phyloP scores from a whole-genome alignment of 2,113 vertebrate species.

The Chascanopsetta lugubris region DNA sequence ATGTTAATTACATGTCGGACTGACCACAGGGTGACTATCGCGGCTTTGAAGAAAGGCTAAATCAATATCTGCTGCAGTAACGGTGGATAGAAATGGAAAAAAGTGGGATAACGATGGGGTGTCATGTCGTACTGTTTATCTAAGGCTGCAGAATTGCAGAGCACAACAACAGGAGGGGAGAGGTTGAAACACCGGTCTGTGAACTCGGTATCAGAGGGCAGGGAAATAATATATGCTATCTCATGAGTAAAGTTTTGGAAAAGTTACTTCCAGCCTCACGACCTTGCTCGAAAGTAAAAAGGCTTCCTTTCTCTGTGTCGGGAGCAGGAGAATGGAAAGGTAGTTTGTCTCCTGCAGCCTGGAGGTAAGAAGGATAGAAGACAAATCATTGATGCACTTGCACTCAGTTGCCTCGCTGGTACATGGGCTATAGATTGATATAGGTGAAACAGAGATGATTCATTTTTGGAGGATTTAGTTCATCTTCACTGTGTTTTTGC shows the following conservation, averaged over 20 bases:
- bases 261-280: conserved; percentile 13
- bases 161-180: conserved; percentile 1
- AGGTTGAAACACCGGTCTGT: conserved; percentile 12
- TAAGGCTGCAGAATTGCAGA: conserved; percentile 6
- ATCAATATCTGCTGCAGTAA: conserved; percentile 7
- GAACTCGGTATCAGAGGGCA: conserved; percentile 2
- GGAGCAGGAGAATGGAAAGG: conserved; percentile 14
- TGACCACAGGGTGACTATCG: not conserved
- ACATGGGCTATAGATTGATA: not conserved
- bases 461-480: not conserved
- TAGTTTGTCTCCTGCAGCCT: conserved; percentile 23
- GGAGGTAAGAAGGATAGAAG: conserved; percentile 31
- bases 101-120: not conserved
- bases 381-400: conserved; percentile 23
- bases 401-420: conserved; percentile 1
- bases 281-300: conserved; percentile 31
- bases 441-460: not conserved
- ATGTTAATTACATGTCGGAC: conserved; percentile 17
- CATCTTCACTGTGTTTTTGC: not conserved
- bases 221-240: conserved; percentile 1
- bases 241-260: conserved; percentile 17
- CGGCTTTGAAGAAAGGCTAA: not conserved
- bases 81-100: not conserved
- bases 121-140: not conserved
- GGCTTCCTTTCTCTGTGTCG: conserved; percentile 1